These are phyloP conservation scores for Drosophila parabipectinata DNA, from an alignment of 1,140 invertebrate genomes.

Conservation along the genomic window DNA sequence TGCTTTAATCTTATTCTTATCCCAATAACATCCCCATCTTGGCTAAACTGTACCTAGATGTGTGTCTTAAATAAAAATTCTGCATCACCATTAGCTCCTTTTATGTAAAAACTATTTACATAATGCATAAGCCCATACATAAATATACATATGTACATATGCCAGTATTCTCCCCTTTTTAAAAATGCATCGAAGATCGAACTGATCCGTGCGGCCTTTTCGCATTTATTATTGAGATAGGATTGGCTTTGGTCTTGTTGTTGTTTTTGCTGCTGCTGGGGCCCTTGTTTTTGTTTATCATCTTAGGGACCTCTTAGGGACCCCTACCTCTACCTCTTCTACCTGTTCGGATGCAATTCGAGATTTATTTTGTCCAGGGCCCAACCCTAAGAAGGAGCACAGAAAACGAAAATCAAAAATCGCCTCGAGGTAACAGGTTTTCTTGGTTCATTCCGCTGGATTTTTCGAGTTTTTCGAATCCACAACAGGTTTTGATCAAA, in stretches of 20 bases:
- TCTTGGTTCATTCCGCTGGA: slow-evolving; percentile 8
- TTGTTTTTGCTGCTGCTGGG: slow-evolving; percentile 15
- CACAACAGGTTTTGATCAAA: slow-evolving; percentile 69
- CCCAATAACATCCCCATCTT: neutral
- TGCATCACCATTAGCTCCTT: neutral
- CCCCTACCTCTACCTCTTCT: slow-evolving; percentile 34
- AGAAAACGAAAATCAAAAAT: slow-evolving; percentile 63
- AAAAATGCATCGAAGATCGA: slow-evolving; percentile 23
- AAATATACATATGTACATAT: slow-evolving; percentile 1
- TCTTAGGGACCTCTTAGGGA: slow-evolving; percentile 18
- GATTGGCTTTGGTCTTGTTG: slow-evolving; percentile 30
- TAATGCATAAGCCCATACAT: slow-evolving; percentile 11
- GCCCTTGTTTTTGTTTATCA: slow-evolving; percentile 51
- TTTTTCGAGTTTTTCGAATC: slow-evolving; percentile 46
- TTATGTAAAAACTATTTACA: slow-evolving; percentile 26
- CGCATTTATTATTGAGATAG: slow-evolving; percentile 45
- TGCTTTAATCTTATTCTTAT: neutral
- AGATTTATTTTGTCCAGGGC: slow-evolving; percentile 65
- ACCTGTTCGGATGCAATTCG: slow-evolving; percentile 74
- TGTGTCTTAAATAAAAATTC: slow-evolving; percentile 27
- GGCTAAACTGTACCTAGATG: slow-evolving; percentile 26
- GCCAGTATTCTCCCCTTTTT: slow-evolving; percentile 7
- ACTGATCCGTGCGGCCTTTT: slow-evolving; percentile 35
- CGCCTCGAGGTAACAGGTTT: slow-evolving; percentile 65
- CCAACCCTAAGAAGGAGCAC: slow-evolving; percentile 57